Base-by-base conservation (phyloP, 2,797 vertebrate species). In the Botia almorhae region DNA sequence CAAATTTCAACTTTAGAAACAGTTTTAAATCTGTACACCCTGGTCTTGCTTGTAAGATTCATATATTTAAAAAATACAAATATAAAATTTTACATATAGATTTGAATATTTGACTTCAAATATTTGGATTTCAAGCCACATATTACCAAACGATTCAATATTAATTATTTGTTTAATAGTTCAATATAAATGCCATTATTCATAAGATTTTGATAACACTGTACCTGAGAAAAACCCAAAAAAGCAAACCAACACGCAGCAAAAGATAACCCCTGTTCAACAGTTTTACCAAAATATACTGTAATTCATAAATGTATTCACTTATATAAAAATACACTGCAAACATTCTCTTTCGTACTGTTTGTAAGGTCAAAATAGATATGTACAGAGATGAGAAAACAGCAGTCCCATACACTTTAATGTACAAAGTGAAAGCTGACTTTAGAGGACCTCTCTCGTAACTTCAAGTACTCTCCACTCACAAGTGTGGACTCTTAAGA, bases 251-350 rank as follows among this genome's bases (percentile, higher is more conserved):
- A 29, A 87, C 90, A 89, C 88, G 67, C 78, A 84, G 88, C 84
- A 86, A 77, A 67, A 85, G 87, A 87, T 83, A 82, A 81, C 78
- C 86, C 88, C 76, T 80, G 85, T 87, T 90, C 82, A 82, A 90
- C 84, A 86, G 90, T 79, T 90, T 87, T 90, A 91, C 87, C 91
- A 92, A 92, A 93, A 93, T 93, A 93, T 88, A 87, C 88, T 91
- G 84, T 81, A 84, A 85, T 84, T 83, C 90, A 89, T 88, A 84
- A 70, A 68, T 81, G 81, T 83, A 78, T 63, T 85, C 76, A 75
- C 60, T 80, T 91, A 87, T 87, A 89, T 89, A 88, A 92, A 93
- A 92, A 92, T 88, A 91, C 88, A 91, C 89, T 88, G 86, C 89
- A 92, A 91, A 90, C 89, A 33, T 87, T 86, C 82, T 76, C 64